Evolutionary conservation across 2,797 vertebrate species (phyloP).

Genomic region (Xenops minutus): DNA sequence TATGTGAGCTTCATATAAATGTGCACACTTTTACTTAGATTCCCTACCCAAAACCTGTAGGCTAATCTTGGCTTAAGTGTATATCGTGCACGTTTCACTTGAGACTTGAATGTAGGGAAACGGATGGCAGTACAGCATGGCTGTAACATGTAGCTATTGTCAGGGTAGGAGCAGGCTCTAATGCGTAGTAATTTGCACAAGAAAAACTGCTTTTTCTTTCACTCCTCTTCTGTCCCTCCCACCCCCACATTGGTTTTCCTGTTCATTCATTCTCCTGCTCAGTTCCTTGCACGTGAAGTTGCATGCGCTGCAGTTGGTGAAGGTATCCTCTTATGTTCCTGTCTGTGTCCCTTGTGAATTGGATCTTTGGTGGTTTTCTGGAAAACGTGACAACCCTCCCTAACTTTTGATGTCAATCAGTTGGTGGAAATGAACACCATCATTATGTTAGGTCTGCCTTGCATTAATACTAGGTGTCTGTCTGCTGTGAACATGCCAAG

Average conservation of each 20-base stretch:
- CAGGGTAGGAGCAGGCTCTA: neutral
- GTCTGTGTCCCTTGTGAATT: neutral
- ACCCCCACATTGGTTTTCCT: neutral
- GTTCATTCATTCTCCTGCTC: neutral
- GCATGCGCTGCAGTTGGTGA: neutral
- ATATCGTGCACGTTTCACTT: neutral
- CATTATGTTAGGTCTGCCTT: neutral
- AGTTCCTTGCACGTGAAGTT: neutral
- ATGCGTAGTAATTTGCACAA: neutral
- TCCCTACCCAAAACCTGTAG: neutral
- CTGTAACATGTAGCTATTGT: neutral
- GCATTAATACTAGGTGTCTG: neutral
- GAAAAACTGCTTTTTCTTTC: neutral
- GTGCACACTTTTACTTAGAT: neutral
- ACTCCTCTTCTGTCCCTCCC: neutral
- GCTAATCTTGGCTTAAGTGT: neutral
- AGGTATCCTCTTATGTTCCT: neutral
- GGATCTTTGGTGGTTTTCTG: neutral
- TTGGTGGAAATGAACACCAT: neutral
- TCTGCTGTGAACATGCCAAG: neutral
- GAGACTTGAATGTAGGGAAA: neutral
- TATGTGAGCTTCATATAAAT: neutral
- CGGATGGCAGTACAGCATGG: neutral
- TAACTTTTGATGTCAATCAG: neutral
- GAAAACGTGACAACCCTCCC: neutral